Conservation (phyloP, 2,888 invertebrate species). For the Spisula solida region DNA sequence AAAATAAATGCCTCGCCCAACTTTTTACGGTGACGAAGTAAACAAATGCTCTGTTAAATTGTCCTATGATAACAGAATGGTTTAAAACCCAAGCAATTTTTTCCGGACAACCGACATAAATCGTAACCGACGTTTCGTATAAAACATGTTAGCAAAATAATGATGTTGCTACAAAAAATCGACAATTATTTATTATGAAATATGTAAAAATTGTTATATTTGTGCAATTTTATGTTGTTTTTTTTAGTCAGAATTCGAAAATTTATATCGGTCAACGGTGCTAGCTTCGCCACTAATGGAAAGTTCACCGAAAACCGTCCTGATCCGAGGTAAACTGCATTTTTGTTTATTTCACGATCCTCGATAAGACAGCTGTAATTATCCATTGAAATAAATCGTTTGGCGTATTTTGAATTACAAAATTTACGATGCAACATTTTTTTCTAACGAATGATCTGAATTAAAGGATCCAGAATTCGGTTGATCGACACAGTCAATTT, state of each 20-base stretch:
- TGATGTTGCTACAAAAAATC: no score
- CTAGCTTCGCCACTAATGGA: background rate
- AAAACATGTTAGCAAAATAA: no score
- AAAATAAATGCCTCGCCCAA: background rate
- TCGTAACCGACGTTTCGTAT: no score
- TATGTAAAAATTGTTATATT: background rate
- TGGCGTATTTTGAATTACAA: no score
- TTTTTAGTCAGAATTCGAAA: background rate
- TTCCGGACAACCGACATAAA: no score
- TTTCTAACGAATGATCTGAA: background rate
- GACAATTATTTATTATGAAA: background rate
- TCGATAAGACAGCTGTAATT: background rate
- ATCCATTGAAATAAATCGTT: background rate
- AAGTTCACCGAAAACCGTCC: conserved; percentile 21
- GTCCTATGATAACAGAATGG: background rate
- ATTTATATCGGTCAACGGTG: conserved; percentile 10
- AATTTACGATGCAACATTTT: background rate
- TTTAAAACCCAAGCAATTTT: background rate
- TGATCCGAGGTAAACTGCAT: conserved; percentile 5
- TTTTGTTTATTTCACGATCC: background rate
- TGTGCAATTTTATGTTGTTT: background rate
- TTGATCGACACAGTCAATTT: background rate
- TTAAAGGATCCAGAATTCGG: background rate
- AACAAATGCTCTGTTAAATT: background rate
- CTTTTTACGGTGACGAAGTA: background rate